Base-by-base conservation (phyloP, 2,797 vertebrate species). In the Danio jaintianensis region DNA sequence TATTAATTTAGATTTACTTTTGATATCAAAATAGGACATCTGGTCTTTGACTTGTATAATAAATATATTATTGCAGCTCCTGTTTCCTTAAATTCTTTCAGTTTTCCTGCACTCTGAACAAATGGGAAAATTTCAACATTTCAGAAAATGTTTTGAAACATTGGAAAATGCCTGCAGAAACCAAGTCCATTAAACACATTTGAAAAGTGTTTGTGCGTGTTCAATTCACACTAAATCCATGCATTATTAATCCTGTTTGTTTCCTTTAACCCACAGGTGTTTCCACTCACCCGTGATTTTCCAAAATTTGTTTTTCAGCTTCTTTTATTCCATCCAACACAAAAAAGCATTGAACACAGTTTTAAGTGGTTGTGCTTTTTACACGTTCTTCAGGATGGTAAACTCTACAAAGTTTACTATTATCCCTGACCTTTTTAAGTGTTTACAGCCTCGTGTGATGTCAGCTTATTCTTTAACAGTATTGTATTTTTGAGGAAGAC, bases 151-250 rank as follows among this genome's bases (percentile, higher is more conserved):
- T 13, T 22, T 7, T 5, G 43, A 53, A 55, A 56, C 48, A 56
- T 66, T 47, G 40, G 62, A 58, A 77, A 58, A 77, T 47, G 52
- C 50, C 38, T 76, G 50, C 20, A 55, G 40, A 66, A 52, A 76
- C n/a, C 40, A 42, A 64, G 15, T 67, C 62, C 15, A 75, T 50
- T 45, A 55, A 45, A 66, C 43, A 20, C 9, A 1, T 43, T n/a
- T 2, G 36, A n/a, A 63, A 64, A 76, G 40, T 36, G 75, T 68
- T 61, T 75, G 73, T 63, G 50, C 66, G 40, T 76, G 73, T 75
- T 61, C 61, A 62, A 45, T 76, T 22, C 56, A 48, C 58, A 43
- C 55, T 40, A 15, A 29, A 42, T 6, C 12, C 66, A 75, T 62
- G 59, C 13, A 53, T 82, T 76, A 70, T 70, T 71, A 45, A 61